Base-by-base conservation (phyloP, 2,113 vertebrate species). In the Ardeotis arabs region DNA sequence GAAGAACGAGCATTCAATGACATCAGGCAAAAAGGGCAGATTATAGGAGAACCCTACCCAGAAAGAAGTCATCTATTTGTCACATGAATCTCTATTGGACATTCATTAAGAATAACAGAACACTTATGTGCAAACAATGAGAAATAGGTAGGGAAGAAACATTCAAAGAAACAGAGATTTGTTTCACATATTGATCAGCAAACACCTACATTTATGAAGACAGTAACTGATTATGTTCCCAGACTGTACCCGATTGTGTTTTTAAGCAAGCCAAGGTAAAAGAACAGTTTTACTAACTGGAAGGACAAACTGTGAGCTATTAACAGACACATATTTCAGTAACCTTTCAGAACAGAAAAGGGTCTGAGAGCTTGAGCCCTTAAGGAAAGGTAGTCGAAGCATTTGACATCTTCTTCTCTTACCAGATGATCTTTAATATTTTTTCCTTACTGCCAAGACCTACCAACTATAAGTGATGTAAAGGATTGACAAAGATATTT, bases 1-100 rank as follows among this genome's bases (percentile, higher is more conserved):
- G 62, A 55, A 0, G 7, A 93, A 63, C 0, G 0, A 76, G 28
- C 28, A 68, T 47, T 73, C 72, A 35, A 24, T 35, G 18, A 45
- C 28, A 59, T 55, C 19, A 63, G 20, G 10, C 45, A 64, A 59
- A 93, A 83, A 83, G 13, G 25, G 49, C 13, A 49, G 62, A 56
- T 44, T n/a, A 62, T 13, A 63, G 49, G 33, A 80, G 35, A 76
- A 55, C 22, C 13, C 29, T 73, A 11, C 13, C 19, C 19, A 28
- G 66, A 72, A 55, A 92, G 75, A 20, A 50, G 7, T n/a, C 2
- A 60, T 66, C 41, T 56, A 25, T 72, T 84, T 89, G 66, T 58
- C 25, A 28, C 9, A 12, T 3, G 10, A 62, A 67, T 60, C 31
- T 58, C 28, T 86, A 18, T 4, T 16, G 23, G 6, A 58, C 28